Base-by-base conservation (phyloP, 2,888 invertebrate genomes). In the Harmothoe impar region DNA sequence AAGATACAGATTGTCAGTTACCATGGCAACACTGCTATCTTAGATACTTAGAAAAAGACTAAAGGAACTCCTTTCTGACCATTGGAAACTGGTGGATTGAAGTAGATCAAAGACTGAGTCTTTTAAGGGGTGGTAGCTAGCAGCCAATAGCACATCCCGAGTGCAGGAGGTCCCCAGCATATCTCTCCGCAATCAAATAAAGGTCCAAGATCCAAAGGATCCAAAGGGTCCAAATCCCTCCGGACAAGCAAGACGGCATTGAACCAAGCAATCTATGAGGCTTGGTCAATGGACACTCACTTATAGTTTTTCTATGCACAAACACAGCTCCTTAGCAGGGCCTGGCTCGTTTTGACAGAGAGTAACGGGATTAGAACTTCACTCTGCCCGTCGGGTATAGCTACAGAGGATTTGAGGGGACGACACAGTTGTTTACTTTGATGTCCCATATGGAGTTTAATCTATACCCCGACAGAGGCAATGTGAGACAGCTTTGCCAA, bases 11-110 rank as follows among this genome's bases (percentile, higher is more conserved):
- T 31, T 35, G 81, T 81, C 35, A 35, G 43, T 35, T 35, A 43
- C 81, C 81, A 81, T 81, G 81, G 35, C 81, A 81, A 81, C 81
- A 23, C 35, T 35, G 43, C 35, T 43, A 81, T 43, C 20, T 43
- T 81, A 81, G 43, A 43, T 43, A 81, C 81, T 43, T 81, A 17
- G n/a, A 81, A 29, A 81, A 43, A 33, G 7, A 43, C 15, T 35
- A 23, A 43, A 81, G 29, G 31, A 1, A 1, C 77, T 43, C 81
- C 43, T 43, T n/a, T 33, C 35, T 81, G 35, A 81, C 81, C 81
- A 81, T 81, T 81, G 81, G 43, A 43, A 81, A 43, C 35, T 25
- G 20, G 17, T 5, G 81, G 81, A 35, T 81, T 81, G 81, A 81
- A 81, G 43, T 7, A 81, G 81, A 81, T 81, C 81, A 81, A 33